These are phyloP conservation scores for Tribolium castaneum DNA, from an alignment of 1,140 invertebrate genomes.

Conservation along the genomic window DNA sequence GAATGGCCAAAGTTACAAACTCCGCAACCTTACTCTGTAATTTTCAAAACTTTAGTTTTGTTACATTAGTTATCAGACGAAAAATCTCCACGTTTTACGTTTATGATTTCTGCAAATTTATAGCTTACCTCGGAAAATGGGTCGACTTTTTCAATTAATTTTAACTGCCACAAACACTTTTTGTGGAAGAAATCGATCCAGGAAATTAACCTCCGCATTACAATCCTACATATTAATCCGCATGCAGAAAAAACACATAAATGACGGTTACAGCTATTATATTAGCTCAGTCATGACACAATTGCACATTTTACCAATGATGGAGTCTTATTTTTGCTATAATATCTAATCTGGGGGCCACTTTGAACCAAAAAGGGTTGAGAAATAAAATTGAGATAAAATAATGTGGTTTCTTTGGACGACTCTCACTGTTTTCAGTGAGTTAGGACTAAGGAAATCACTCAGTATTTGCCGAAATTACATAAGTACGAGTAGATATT, in stretches of 20 bases:
- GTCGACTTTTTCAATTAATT: conserved; percentile 27
- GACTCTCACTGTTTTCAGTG: too few species aligned
- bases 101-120: conserved; percentile 5
- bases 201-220: not conserved
- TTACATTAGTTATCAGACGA: not conserved
- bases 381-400: too few species aligned
- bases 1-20: not conserved
- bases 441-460: too few species aligned
- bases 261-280: not conserved
- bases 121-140: not conserved
- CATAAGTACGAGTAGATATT: too few species aligned
- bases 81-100: not conserved
- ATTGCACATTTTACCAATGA: too few species aligned
- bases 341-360: too few species aligned
- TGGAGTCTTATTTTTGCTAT: too few species aligned
- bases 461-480: too few species aligned
- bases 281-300: not conserved
- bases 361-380: too few species aligned
- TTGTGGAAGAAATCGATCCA: not conserved
- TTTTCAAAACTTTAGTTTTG: not conserved
- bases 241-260: not conserved
- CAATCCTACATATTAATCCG: not conserved
- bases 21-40: not conserved
- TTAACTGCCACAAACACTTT: conserved; percentile 16
- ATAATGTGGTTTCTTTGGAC: too few species aligned